Percentiles rank a stretch among this genome's conserved stretches.
phyloP scores from a whole-genome alignment of 2,888 invertebrate genomes.

The Drosophila mayaguana region DNA sequence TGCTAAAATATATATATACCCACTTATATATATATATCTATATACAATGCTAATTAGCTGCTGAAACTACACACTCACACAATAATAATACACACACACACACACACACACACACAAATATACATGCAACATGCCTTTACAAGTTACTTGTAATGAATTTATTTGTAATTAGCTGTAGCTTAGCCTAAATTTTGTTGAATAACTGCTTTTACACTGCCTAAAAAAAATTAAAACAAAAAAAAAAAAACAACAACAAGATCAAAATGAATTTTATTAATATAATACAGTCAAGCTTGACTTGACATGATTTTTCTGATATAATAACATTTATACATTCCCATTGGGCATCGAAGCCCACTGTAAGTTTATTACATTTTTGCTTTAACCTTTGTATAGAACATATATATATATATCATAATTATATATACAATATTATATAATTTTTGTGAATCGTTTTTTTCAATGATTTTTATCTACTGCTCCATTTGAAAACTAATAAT shows the following conservation, averaged over 20 bases:
- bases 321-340: too few species aligned
- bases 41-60: slow-evolving; percentile 75
- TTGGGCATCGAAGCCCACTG: too few species aligned
- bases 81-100: slow-evolving; percentile 31
- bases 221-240: too few species aligned
- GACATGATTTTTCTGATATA: too few species aligned
- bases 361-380: too few species aligned
- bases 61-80: slow-evolving; percentile 50
- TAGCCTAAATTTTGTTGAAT: slow-evolving; percentile 8
- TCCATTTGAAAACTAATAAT: neutral
- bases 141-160: slow-evolving; percentile 21
- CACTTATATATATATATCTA: slow-evolving; percentile 6
- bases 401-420: too few species aligned
- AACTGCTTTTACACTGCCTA: slow-evolving; percentile 36
- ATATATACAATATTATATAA: too few species aligned
- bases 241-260: too few species aligned
- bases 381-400: too few species aligned
- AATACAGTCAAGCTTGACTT: too few species aligned
- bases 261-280: too few species aligned
- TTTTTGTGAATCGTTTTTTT: too few species aligned
- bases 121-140: slow-evolving; percentile 23
- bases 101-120: slow-evolving; percentile 29
- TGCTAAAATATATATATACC: slow-evolving; percentile 1
- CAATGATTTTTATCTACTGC: neutral
- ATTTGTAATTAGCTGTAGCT: slow-evolving; percentile 37